Evolutionary conservation across 2,888 invertebrate species (phyloP).

Genomic region (Kryphioiulus occultus): DNA sequence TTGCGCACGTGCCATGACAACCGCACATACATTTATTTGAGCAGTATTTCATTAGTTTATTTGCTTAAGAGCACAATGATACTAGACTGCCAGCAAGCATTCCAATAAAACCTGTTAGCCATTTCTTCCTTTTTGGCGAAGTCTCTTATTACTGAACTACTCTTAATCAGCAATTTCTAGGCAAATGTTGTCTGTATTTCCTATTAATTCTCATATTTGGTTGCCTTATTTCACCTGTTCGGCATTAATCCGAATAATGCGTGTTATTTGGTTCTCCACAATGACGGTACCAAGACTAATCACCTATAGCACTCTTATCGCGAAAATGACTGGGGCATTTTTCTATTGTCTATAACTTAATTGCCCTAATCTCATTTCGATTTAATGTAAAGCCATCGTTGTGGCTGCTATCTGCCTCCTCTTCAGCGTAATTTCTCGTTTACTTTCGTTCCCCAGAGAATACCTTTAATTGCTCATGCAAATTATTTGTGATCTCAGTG

Average conservation of each 20-base stretch:
- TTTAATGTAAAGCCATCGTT: conserved; percentile 15
- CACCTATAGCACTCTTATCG: background rate
- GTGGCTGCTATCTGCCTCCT: conserved; percentile 27
- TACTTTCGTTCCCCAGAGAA: background rate
- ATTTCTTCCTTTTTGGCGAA: too few species aligned
- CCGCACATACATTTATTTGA: too few species aligned
- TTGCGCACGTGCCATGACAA: background rate
- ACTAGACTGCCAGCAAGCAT: too few species aligned
- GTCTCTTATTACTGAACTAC: too few species aligned
- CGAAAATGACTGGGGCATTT: background rate
- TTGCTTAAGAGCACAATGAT: too few species aligned
- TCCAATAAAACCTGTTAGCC: too few species aligned
- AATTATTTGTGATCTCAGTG: background rate
- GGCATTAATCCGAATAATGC: background rate
- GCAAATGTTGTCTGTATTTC: too few species aligned
- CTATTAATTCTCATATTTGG: too few species aligned
- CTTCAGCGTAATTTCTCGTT: conserved; percentile 11
- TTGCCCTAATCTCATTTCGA: conserved; percentile 26
- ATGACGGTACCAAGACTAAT: background rate
- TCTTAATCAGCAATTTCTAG: too few species aligned
- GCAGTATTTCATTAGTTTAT: too few species aligned
- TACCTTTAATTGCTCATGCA: conserved; percentile 35
- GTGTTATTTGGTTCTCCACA: background rate
- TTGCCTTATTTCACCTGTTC: background rate
- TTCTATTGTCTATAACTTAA: background rate